A percentile compares a stretch with the other conserved stretches of the same genome.
These are phyloP conservation scores for Cantharis nigra DNA, from an alignment of 2,888 invertebrate species.

Conservation along the genomic window DNA sequence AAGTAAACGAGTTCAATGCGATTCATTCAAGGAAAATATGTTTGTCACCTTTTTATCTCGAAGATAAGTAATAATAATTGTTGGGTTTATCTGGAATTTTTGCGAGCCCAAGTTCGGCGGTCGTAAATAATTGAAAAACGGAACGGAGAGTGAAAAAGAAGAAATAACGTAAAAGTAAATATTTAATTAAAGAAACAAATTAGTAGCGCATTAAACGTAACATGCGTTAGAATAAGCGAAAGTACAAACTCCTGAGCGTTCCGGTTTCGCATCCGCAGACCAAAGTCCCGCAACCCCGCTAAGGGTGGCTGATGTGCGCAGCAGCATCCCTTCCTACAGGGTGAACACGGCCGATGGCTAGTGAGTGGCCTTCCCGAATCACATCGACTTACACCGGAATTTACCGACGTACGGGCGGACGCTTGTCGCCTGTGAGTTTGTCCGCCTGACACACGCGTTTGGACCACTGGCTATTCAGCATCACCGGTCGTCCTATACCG, in stretches of 20 bases:
- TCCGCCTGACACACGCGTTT: conserved; percentile 55
- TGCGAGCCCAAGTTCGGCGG: neutral
- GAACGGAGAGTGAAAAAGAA: neutral
- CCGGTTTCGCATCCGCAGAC: conserved; percentile 47
- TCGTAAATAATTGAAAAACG: neutral
- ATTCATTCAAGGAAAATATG: neutral
- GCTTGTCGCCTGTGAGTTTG: conserved; percentile 45
- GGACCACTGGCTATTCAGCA: conserved; percentile 56
- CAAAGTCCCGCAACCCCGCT: conserved; percentile 43
- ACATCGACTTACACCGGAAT: conserved; percentile 41
- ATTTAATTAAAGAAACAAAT: neutral
- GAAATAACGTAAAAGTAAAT: neutral
- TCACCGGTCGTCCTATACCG: conserved; percentile 45
- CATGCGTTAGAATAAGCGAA: neutral
- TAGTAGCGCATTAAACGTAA: neutral
- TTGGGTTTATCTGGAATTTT: neutral
- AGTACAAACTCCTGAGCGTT: conserved; percentile 42
- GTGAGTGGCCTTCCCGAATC: conserved; percentile 54
- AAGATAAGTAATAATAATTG: neutral
- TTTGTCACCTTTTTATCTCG: neutral
- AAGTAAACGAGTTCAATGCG: conserved; percentile 25
- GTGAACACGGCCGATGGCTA: conserved; percentile 62
- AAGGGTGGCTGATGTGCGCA: conserved; percentile 47
- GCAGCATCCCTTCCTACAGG: conserved; percentile 59
- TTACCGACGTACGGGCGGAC: conserved; percentile 43